Evolutionary conservation across 2,113 vertebrate genomes (phyloP), one percentile per base, ranked within the genome.

Genomic region (Suricata suricatta): DNA sequence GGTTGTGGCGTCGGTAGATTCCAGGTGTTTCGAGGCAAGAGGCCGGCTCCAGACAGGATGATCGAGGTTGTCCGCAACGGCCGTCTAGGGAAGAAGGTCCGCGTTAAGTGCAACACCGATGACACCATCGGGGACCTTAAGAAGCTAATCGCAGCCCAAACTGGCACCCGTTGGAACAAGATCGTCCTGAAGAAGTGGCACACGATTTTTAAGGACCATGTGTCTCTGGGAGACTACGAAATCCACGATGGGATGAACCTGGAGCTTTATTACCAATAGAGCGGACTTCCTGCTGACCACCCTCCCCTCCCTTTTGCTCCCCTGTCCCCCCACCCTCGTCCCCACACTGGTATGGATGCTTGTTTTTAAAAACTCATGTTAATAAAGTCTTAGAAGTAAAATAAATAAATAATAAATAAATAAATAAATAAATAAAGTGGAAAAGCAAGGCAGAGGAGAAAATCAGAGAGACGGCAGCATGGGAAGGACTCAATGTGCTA

Each of bases 161-260:
- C 99, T 4, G 99, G 99, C 68, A 99, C 99, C 17, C 99, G 99
- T 3, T 98, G 99, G 98, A 99, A 99, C 89, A 99, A 99, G 98
- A 99, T 99, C 3, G 99, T 99, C 21, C 98, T 99, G 14, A 99
- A 99, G 98, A 99, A 99, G 98, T 99, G 99, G 99, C 99, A 99
- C 98, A 99, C 99, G 19, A 99, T 99, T 97, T 99, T 99, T 97
- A 99, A 99, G 99, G 99, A 99, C 98, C 99, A 99, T 0, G 99
- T 99, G 91, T 98, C 99, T 29, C 98, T 99, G 95, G 99, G 98
- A 63, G 99, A 99, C 97, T 99, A 41, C 6, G 99, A 99, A 98
- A 99, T 99, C 97, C 99, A 99, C 0, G 99, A 99, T 86, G 99
- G 99, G 27, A 99, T 99, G 99, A 99, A 99, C 98, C 98, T 99